Percentiles rank a stretch among this genome's conserved stretches.
Conservation (phyloP, 2,113 vertebrate genomes). For the Zeus faber region DNA sequence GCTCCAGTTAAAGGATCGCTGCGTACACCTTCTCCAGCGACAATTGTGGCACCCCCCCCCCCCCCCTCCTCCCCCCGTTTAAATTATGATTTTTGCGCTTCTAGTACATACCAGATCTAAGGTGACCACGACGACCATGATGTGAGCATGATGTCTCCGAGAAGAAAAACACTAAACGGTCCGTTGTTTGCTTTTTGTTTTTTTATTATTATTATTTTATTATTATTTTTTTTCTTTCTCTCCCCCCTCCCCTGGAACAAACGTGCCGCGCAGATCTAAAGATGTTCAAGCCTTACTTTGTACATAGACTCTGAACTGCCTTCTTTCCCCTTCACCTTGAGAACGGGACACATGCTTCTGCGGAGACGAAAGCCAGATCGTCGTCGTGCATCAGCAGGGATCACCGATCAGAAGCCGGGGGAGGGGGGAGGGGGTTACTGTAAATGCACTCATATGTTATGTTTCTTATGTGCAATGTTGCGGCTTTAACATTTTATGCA, state of each 20-base stretch:
- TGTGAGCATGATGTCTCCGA: conserved; percentile 60
- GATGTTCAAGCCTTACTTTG: conserved; percentile 97
- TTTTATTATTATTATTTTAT: too few relatives aligned
- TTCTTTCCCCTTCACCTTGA: conserved; percentile 72
- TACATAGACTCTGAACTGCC: conserved; percentile 90
- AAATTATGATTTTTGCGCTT: conserved; percentile 78
- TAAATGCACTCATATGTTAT: conserved; percentile 91
- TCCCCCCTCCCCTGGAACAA: conserved; percentile 89
- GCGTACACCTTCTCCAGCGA: conserved; percentile 18
- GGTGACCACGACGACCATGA: conserved; percentile 64
- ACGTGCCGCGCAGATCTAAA: conserved; percentile 84
- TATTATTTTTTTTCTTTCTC: too few relatives aligned
- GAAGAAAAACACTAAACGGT: conserved; percentile 59
- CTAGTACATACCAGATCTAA: conserved; percentile 68
- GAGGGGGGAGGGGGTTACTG: conserved; percentile 75
- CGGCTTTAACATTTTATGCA: conserved; percentile 99
- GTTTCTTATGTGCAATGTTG: conserved; percentile 98
- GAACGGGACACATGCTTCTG: conserved; percentile 71
- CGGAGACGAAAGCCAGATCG: conserved; percentile 39
- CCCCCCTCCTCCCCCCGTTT: too few relatives aligned
- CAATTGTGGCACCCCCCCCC: too few relatives aligned
- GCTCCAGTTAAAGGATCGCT: conserved; percentile 49
- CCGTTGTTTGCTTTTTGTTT: conserved; percentile 79
- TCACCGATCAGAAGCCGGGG: conserved; percentile 61
- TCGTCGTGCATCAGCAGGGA: conserved; percentile 34